These are phyloP conservation scores for Gobius niger DNA, from an alignment of 2,113 vertebrate species.

Conservation along the genomic window DNA sequence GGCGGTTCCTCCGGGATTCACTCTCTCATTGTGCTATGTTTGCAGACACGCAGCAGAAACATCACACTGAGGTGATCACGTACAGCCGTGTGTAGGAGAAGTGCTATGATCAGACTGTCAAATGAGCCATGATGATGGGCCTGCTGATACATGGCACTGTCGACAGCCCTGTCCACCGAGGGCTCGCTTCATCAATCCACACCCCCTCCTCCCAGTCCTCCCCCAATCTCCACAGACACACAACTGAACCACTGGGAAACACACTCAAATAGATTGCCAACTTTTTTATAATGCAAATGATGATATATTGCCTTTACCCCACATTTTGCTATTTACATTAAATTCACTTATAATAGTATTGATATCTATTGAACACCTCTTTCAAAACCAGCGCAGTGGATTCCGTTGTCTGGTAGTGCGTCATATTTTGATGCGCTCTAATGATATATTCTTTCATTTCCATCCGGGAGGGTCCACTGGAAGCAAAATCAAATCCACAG, in stretches of 20 bases:
- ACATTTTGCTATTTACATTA: neutral
- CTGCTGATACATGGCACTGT: slow-evolving; percentile 46
- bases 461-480: slow-evolving; percentile 45
- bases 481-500: slow-evolving; percentile 43
- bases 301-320: neutral
- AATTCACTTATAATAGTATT: neutral
- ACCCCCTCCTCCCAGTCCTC: slow-evolving; percentile 13
- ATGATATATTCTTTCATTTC: slow-evolving; percentile 52
- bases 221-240: slow-evolving; percentile 36
- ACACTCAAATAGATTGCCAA: slow-evolving; percentile 38
- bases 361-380: neutral
- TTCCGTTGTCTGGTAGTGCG: slow-evolving; percentile 13
- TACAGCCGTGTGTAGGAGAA: slow-evolving; percentile 35
- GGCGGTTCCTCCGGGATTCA: slow-evolving; percentile 49
- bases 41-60: slow-evolving; percentile 48
- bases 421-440: slow-evolving; percentile 54
- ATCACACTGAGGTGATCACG: slow-evolving; percentile 55
- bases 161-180: slow-evolving; percentile 37
- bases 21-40: slow-evolving; percentile 52
- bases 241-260: slow-evolving; percentile 43
- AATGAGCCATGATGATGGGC: slow-evolving; percentile 59
- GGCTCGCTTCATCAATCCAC: slow-evolving; percentile 27
- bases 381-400: neutral
- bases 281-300: neutral
- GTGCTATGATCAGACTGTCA: slow-evolving; percentile 62